Evolutionary conservation across 2,888 invertebrate species (phyloP).

Genomic region (Conomelus anceps): DNA sequence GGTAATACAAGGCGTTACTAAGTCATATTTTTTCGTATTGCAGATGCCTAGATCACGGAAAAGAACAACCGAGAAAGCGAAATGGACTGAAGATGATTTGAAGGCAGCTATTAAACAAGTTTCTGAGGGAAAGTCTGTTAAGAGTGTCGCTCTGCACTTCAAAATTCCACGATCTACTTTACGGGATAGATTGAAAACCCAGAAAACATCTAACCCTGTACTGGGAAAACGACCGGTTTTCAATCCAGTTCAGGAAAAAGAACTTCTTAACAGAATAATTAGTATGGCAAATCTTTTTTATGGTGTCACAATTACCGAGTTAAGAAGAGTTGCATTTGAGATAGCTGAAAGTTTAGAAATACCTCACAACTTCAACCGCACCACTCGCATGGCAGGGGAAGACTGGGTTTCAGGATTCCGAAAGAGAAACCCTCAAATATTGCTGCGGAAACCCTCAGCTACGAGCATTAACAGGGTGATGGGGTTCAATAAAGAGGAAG

Average conservation of each 20-base stretch:
- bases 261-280: background rate
- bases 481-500: background rate
- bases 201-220: background rate
- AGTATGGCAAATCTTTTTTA: constrained; percentile 7
- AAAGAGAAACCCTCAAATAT: background rate
- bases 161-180: constrained; percentile 10
- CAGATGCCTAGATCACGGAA: background rate
- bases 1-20: background rate
- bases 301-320: constrained; percentile 13
- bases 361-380: constrained; percentile 17
- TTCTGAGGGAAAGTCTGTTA: background rate
- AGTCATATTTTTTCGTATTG: background rate
- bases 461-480: background rate
- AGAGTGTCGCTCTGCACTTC: background rate
- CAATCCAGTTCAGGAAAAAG: background rate
- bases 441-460: background rate
- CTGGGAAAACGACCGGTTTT: constrained; percentile 1
- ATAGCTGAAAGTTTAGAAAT: constrained; percentile 8
- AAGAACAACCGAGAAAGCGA: constrained; percentile 3
- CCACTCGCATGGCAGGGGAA: constrained; percentile 17
- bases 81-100: constrained; percentile 4
- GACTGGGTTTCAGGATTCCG: constrained; percentile 15
- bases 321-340: constrained; percentile 8
- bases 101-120: constrained; percentile 6
- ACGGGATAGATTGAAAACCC: background rate